These are phyloP conservation scores for Nemotelus nigrinus DNA, from an alignment of 2,888 invertebrate genomes.

Conservation along the genomic window DNA sequence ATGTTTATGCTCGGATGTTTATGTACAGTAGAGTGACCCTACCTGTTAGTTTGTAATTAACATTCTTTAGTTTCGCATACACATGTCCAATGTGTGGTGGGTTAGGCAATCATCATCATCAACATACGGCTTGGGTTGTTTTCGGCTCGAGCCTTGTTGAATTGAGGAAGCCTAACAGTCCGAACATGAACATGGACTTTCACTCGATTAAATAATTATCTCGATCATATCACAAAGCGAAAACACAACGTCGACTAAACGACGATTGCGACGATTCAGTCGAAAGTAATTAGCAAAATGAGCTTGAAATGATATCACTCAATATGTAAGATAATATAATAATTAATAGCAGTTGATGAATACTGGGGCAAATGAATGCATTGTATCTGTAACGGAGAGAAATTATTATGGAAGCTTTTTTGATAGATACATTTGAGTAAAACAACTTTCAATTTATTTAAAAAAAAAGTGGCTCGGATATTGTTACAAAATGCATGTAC, in stretches of 20 bases:
- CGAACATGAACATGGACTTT: conserved; percentile 15
- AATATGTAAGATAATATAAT: conserved; percentile 15
- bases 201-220: conserved; percentile 34
- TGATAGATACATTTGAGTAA: too few species aligned
- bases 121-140: too few species aligned
- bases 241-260: not conserved
- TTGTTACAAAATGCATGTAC: too few species aligned
- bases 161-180: not conserved
- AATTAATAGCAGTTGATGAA: conserved; percentile 7
- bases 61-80: conserved; percentile 29
- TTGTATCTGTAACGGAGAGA: conserved; percentile 24
- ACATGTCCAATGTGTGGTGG: not conserved
- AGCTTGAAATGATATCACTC: conserved; percentile 14
- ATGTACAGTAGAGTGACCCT: conserved; percentile 16
- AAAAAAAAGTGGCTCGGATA: too few species aligned
- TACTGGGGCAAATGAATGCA: not conserved
- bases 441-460: too few species aligned
- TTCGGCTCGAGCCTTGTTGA: too few species aligned
- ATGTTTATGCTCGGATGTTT: conserved; percentile 5
- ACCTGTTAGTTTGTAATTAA: conserved; percentile 27
- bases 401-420: not conserved
- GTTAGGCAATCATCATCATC: not conserved
- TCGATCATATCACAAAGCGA: conserved; percentile 28
- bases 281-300: conserved; percentile 28
- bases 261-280: not conserved